These are phyloP conservation scores for Chauna torquata DNA, from an alignment of 2,113 vertebrate genomes.

Conservation along the genomic window DNA sequence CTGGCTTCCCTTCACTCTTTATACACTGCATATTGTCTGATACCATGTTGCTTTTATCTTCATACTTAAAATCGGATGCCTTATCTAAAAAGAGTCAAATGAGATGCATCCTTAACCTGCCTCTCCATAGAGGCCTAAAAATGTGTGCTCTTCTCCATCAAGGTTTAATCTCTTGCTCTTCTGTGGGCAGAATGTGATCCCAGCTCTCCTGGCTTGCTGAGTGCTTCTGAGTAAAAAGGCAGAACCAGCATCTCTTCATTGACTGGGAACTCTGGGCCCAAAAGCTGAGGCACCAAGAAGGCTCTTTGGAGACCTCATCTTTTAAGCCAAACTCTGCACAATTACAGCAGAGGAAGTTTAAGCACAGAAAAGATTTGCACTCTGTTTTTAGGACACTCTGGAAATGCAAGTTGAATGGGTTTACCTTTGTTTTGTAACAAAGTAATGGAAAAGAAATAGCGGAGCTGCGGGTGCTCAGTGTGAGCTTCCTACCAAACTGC, in stretches of 20 bases:
- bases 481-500: neutral
- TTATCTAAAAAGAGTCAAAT: neutral
- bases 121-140: neutral
- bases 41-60: neutral
- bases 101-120: neutral
- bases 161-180: neutral
- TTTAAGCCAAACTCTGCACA: too few species aligned
- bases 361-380: too few species aligned
- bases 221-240: neutral
- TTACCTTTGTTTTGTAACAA: neutral
- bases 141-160: neutral
- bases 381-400: neutral
- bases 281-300: too few species aligned
- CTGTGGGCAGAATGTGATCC: neutral
- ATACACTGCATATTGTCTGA: neutral
- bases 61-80: neutral
- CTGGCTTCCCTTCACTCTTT: neutral
- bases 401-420: neutral
- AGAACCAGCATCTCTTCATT: neutral
- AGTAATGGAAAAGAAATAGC: neutral
- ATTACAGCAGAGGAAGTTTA: too few species aligned
- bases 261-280: accelerated
- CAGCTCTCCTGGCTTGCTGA: neutral
- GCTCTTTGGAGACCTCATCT: too few species aligned
- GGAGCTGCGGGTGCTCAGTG: neutral